Base-by-base conservation (phyloP, 2,888 invertebrate genomes). In the Phasia obesa region DNA sequence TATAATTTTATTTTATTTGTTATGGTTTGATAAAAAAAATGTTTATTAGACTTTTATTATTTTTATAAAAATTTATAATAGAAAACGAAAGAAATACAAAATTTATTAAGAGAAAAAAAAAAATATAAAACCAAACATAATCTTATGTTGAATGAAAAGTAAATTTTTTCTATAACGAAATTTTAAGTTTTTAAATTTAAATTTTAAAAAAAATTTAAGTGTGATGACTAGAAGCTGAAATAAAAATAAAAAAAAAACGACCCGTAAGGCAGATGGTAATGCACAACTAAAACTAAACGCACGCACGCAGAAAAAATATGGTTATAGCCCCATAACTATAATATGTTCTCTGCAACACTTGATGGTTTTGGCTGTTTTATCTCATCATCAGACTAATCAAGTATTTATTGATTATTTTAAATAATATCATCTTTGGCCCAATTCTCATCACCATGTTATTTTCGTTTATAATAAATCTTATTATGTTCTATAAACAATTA, bases 161-260 rank as follows among this genome's bases (percentile, higher is more conserved):
- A 57, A 49, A 77, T 19, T 62, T 69, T 51, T 70, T 77, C 77
- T 77, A 77, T 77, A 77, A 77, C 77, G 77, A 77, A 76, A 77
- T 70, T 77, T 70, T 53, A n/a, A 21, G 9, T 38, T 23, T 60
- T 35, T 25, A 11, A 35, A n/a, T n/a, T n/a, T n/a, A n/a, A 53
- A 35, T 53, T 42, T 23, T 51, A 53, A 23, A 6, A 53, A 38
- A 19, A 38, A 19, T 31, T 47, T 19, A 3, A 17, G 31, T 9
- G n/a, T 47, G n/a, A 19, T 59, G 70, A 49, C 49, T 49, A 71
- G 31, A 47, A 57, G 57, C 17, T 19, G 17, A 9, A 47, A 19
- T 6, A 47, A 47, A 4, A 5, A 7, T 5, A n/a, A 0, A 42
- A 42, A 13, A 42, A 42, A 42, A 42, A 42, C 13, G 4, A n/a